Conservation (phyloP, 1,140 invertebrate species). For the Lasioglossum baleicum region DNA sequence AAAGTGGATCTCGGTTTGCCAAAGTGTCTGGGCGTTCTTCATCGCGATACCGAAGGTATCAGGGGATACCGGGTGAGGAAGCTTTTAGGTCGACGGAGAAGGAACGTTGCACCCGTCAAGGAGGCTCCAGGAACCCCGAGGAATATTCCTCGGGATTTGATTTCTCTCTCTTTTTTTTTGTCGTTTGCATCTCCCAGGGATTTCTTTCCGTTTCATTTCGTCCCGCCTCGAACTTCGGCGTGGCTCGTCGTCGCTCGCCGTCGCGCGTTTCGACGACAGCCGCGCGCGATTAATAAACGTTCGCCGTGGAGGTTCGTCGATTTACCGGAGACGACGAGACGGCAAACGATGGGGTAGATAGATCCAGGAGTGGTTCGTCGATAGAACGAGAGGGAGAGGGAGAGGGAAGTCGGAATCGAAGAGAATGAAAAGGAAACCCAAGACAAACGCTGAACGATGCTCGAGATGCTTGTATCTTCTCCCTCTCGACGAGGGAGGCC, state of each 20-base stretch:
- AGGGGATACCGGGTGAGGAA: not conserved
- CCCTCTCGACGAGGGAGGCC: slow-evolving; percentile 30
- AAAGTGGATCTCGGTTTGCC: slow-evolving; percentile 43
- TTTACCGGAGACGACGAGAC: slow-evolving; percentile 12
- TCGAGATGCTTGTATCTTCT: slow-evolving; percentile 51
- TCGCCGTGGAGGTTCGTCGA: slow-evolving; percentile 47
- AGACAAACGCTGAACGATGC: slow-evolving; percentile 50
- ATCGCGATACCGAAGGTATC: slow-evolving; percentile 1
- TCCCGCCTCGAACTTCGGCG: not conserved
- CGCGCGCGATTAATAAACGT: slow-evolving; percentile 58
- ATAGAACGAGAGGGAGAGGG: slow-evolving; percentile 11
- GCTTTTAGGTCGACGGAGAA: not conserved
- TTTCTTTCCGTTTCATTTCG: slow-evolving; percentile 52
- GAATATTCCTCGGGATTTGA: slow-evolving; percentile 7
- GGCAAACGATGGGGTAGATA: slow-evolving; percentile 4
- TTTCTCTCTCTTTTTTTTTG: not conserved
- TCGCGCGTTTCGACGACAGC: slow-evolving; percentile 11
- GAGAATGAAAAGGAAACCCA: slow-evolving; percentile 33
- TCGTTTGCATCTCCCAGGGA: slow-evolving; percentile 2
- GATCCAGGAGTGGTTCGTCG: no score
- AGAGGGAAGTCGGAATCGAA: slow-evolving; percentile 6
- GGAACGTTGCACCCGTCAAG: not conserved
- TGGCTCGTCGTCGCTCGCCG: not conserved
- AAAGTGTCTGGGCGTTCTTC: slow-evolving; percentile 30
- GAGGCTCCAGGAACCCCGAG: not conserved